Percentiles rank a stretch among this genome's conserved stretches.
Conservation (phyloP, 2,797 vertebrate species). For the Acanthis flammea region DNA sequence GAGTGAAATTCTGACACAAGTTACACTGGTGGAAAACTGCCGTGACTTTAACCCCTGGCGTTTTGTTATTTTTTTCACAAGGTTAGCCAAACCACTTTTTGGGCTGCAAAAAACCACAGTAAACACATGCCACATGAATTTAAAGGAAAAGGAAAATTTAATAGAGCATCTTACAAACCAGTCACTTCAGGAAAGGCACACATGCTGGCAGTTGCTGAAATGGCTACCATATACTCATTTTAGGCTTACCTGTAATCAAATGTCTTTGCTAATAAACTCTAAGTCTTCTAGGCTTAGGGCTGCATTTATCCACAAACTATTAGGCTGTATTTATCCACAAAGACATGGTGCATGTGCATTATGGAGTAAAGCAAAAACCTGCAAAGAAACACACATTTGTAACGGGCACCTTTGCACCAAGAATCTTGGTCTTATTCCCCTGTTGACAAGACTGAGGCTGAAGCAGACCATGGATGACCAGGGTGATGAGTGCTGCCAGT, state of each 20-base stretch:
- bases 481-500: background rate
- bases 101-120: background rate
- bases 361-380: background rate
- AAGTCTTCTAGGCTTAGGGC: background rate
- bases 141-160: background rate
- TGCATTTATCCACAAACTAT: background rate
- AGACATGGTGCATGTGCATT: background rate
- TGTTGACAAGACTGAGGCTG: background rate
- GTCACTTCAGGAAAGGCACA: background rate
- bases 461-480: background rate
- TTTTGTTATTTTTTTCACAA: background rate
- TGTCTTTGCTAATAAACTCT: background rate
- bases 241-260: background rate
- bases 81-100: background rate
- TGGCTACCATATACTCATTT: background rate
- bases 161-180: background rate
- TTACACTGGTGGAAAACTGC: background rate
- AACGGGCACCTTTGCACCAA: background rate
- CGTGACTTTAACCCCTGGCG: background rate
- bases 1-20: background rate
- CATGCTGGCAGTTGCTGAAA: background rate
- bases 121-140: background rate
- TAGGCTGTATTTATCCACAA: background rate
- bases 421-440: background rate
- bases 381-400: background rate